Conservation (phyloP, 2,113 vertebrate genomes). For the Varanus salvator region DNA sequence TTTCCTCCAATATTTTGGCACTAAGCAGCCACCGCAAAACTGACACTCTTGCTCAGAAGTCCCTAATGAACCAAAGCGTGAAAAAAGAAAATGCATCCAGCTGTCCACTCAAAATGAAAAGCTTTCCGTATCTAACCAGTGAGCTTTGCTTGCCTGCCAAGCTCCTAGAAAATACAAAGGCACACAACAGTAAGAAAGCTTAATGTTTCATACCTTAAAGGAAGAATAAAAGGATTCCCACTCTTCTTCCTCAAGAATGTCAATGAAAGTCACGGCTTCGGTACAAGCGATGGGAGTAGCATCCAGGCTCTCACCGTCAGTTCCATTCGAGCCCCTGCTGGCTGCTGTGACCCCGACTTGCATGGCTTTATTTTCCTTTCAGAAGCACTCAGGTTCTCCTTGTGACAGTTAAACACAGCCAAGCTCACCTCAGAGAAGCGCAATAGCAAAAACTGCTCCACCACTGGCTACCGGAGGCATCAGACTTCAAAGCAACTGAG, state of each 20-base stretch:
- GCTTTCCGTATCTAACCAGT: not conserved
- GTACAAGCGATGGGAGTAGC: constrained; percentile 64
- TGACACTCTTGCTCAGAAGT: not conserved
- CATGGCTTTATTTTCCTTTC: constrained; percentile 62
- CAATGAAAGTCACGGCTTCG: constrained; percentile 67
- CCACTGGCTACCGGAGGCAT: constrained; percentile 61
- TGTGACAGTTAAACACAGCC: constrained; percentile 44
- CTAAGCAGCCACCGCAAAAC: constrained; percentile 25
- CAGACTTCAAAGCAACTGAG: constrained; percentile 67
- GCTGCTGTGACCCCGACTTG: constrained; percentile 62
- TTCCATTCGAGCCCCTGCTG: constrained; percentile 51
- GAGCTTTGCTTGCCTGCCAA: not conserved
- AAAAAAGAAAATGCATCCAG: not conserved
- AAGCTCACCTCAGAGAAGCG: constrained; percentile 11
- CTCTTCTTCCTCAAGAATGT: constrained; percentile 67
- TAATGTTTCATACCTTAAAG: constrained; percentile 76
- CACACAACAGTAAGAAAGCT: constrained; percentile 24
- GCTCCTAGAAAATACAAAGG: constrained; percentile 9
- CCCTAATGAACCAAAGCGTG: not conserved
- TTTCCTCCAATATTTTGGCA: not conserved
- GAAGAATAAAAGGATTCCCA: constrained; percentile 81
- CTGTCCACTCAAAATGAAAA: not conserved
- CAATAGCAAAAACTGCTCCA: constrained; percentile 53
- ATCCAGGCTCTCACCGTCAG: constrained; percentile 34
- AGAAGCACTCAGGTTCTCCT: not conserved